Evolutionary conservation across 2,888 invertebrate genomes (phyloP), one percentile per base, ranked within the genome.

Genomic region (Euphydryas editha): DNA sequence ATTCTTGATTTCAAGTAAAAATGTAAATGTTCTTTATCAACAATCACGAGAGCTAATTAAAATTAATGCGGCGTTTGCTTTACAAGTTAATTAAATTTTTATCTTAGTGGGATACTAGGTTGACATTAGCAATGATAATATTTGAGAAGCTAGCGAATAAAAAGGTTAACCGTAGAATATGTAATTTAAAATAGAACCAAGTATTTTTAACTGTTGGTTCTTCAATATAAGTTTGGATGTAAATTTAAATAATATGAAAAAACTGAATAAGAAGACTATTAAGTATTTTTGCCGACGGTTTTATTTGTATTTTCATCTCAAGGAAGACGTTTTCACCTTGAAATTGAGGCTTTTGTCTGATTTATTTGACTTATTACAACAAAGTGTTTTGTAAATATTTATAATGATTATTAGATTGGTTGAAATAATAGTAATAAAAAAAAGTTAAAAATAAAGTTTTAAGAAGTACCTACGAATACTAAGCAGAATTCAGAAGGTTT

Each of bases 51-150:
- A 24, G 49, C 18, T 63, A 44, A 63, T 63, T 63, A 64, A 51
- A 17, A 47, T 62, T 1, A 64, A 54, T 51, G 44, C 24, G n/a
- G 21, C 20, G 15, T 17, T 30, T 54, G 30, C 49, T 39, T 42
- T 21, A 47, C 37, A 59, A 36, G 51, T 51, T n/a, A 51, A 51
- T 64, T 54, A 64, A 59, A 57, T 36, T 42, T 37, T 66, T 66
- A 58, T 66, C 66, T 60, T 47, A 49, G 36, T 66, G 51, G 66
- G 30, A 44, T 24, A 62, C 47, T 58, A 36, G 58, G 51, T 51
- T 57, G 44, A 15, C 18, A 61, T 62, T 57, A 61, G 36, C 57
- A 61, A 62, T 66, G 61, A 51, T 62, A 66, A 61, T 66, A 51
- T 49, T 30, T 30, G 30, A 30, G 30, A 30, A 30, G 30, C 4